A percentile compares a stretch with the other conserved stretches of the same genome.
Evolutionary conservation across 1,140 invertebrate species (phyloP).

Genomic region (Anoplophora glabripennis): DNA sequence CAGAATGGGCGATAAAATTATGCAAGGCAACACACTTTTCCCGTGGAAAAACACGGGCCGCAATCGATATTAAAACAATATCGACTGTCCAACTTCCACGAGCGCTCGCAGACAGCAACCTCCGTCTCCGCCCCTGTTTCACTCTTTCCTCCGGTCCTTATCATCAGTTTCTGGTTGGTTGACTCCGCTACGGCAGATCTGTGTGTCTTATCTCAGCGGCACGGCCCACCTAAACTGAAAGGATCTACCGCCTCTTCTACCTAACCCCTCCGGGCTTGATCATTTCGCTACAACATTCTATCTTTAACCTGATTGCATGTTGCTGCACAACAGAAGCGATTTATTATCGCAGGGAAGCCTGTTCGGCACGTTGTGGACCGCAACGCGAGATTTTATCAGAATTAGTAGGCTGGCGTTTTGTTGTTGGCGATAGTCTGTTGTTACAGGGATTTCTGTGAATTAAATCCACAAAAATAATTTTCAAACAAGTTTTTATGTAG

Average conservation of each 20-base stretch:
- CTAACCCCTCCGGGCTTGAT: conserved; percentile 7
- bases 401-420: not conserved
- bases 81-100: not conserved
- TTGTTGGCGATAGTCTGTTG: not conserved
- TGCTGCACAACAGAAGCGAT: too few species aligned
- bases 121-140: conserved; percentile 30
- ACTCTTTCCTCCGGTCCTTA: conserved; percentile 43
- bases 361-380: not conserved
- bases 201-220: conserved; percentile 43
- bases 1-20: too few species aligned
- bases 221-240: conserved; percentile 16
- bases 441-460: not conserved
- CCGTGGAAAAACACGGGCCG: not conserved
- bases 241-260: conserved; percentile 10
- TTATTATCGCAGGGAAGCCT: too few species aligned
- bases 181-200: conserved; percentile 45
- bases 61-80: conserved; percentile 8
- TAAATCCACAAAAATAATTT: not conserved
- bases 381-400: not conserved
- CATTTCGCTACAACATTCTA: not conserved
- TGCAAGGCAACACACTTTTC: too few species aligned
- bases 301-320: too few species aligned
- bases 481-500: not conserved
- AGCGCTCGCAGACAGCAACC: too few species aligned
- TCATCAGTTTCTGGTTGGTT: conserved; percentile 48